A percentile compares a stretch with the other conserved stretches of the same genome.
Conservation (phyloP, 92 coral and sea anemone species). For the Pocillopora meandrina region DNA sequence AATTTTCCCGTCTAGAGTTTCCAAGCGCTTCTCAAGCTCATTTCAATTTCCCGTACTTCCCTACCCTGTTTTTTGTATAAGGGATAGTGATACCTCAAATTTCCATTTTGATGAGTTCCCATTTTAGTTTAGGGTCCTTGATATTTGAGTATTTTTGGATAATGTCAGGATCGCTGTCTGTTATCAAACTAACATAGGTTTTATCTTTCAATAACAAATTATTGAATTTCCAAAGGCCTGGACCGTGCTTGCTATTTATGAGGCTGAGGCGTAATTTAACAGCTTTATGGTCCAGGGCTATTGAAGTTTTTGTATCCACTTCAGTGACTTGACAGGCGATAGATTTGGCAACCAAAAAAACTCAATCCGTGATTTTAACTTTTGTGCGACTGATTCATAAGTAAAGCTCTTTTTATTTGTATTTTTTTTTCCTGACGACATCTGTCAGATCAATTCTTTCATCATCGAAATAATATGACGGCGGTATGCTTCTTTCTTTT, state of each 20-base stretch:
- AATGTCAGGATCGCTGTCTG: neutral
- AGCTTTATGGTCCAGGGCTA: conserved; percentile 4
- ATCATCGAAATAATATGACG: neutral
- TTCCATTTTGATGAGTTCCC: too few relatives aligned
- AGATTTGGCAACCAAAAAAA: neutral
- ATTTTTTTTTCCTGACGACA: neutral
- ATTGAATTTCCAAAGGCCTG: neutral
- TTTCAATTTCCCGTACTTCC: neutral
- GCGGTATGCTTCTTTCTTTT: neutral
- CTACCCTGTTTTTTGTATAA: neutral
- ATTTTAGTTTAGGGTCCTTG: neutral
- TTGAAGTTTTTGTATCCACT: neutral
- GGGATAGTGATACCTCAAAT: neutral
- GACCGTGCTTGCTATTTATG: neutral
- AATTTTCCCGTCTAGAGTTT: neutral
- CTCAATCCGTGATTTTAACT: neutral
- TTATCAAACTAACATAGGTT: neutral
- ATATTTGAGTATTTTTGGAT: neutral
- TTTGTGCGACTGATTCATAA: neutral
- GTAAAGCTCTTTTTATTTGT: neutral
- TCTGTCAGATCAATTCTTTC: neutral
- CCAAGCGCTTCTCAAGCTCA: neutral
- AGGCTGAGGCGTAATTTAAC: neutral
- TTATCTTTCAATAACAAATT: neutral
- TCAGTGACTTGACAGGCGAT: neutral